These are phyloP conservation scores for Leuctra nigra DNA, from an alignment of 2,888 invertebrate species.

Conservation along the genomic window DNA sequence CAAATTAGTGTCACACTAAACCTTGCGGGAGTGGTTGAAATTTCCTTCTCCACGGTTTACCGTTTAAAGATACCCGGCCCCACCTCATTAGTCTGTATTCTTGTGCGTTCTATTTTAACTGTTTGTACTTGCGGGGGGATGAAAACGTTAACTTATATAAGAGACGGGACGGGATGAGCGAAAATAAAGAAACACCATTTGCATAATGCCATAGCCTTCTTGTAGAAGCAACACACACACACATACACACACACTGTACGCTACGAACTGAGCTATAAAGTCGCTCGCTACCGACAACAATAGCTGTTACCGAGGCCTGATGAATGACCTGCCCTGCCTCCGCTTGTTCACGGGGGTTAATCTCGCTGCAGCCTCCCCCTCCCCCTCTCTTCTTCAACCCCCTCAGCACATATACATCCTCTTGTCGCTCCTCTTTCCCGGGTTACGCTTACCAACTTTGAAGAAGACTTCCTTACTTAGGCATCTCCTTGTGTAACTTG, in stretches of 20 bases:
- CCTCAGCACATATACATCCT: not conserved
- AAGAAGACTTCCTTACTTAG: constrained; percentile 15
- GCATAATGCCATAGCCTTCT: constrained; percentile 21
- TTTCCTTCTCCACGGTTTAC: too few relatives aligned
- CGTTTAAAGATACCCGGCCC: too few relatives aligned
- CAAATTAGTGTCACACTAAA: constrained; percentile 11
- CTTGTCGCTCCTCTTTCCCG: not conserved
- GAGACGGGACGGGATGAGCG: constrained; percentile 7
- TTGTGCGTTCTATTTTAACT: constrained; percentile 4
- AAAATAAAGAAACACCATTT: constrained; percentile 26
- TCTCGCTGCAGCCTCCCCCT: constrained; percentile 9
- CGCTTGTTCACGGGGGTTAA: constrained; percentile 15
- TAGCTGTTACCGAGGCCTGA: constrained; percentile 21
- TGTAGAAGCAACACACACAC: not conserved
- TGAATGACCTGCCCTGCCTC: constrained; percentile 22
- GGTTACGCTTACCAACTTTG: constrained; percentile 9
- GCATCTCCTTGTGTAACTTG: not conserved
- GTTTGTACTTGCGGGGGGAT: constrained; percentile 13
- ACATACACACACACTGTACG: too few relatives aligned
- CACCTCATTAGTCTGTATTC: constrained; percentile 1
- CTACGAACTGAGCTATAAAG: not conserved
- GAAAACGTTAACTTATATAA: constrained; percentile 10
- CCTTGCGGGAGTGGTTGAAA: not conserved
- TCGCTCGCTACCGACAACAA: constrained; percentile 24
- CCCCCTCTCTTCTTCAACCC: not conserved